Conservation (phyloP, 2,797 vertebrate species). For the Paratrypauchen microcephalus region DNA sequence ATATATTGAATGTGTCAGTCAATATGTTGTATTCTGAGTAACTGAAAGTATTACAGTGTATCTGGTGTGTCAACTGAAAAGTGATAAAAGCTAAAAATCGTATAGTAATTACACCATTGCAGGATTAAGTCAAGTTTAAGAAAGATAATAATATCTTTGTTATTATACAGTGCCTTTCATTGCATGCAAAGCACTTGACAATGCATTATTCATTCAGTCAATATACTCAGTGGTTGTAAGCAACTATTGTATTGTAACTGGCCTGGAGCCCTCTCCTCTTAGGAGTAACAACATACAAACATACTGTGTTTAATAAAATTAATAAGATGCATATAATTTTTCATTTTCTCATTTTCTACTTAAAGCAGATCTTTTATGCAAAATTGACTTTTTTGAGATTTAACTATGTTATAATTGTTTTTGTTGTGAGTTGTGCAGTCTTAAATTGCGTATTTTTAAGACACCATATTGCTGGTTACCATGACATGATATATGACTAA, state of each 20-base stretch:
- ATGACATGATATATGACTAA: constrained; percentile 65
- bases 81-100: constrained; percentile 36
- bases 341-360: too few species aligned
- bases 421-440: too few species aligned
- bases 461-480: constrained; percentile 34
- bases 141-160: background rate
- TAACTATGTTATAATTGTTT: too few species aligned
- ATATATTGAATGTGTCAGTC: constrained; percentile 8
- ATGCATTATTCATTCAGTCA: background rate
- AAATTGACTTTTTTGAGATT: too few species aligned
- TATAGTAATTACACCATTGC: constrained; percentile 22
- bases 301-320: background rate
- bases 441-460: too few species aligned
- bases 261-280: too few species aligned
- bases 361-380: too few species aligned
- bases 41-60: background rate
- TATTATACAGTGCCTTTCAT: background rate
- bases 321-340: too few species aligned
- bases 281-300: background rate
- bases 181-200: background rate
- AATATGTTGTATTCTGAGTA: background rate
- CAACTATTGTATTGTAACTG: background rate
- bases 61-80: constrained; percentile 27
- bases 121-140: background rate
- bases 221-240: background rate